Percentiles rank a stretch among this genome's conserved stretches.
phyloP scores from a whole-genome alignment of 2,113 vertebrate genomes.

The Oophaga pumilio region DNA sequence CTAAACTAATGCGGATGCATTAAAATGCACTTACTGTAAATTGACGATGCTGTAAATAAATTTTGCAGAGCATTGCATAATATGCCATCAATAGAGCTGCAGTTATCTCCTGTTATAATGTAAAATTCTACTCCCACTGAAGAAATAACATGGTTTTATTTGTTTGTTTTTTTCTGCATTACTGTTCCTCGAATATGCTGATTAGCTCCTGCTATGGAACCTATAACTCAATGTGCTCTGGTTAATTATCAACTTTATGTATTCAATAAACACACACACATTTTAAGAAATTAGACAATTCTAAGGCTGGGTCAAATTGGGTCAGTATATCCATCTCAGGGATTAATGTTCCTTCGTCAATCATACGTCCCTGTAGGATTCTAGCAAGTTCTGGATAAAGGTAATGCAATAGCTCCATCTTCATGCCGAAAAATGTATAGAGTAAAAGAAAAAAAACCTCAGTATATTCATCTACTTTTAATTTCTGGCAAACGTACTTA shows the following conservation, averaged over 20 bases:
- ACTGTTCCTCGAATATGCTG: background rate
- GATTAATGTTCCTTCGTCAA: background rate
- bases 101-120: background rate
- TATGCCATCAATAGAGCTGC: background rate
- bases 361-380: background rate
- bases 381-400: background rate
- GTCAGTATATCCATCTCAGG: background rate
- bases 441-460: background rate
- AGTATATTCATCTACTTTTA: background rate
- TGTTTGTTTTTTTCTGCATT: background rate
- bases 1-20: background rate
- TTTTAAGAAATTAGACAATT: background rate
- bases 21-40: constrained; percentile 20
- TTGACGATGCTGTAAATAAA: constrained; percentile 32
- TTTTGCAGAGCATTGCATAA: background rate
- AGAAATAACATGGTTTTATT: background rate
- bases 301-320: background rate
- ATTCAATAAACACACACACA: background rate
- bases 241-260: background rate
- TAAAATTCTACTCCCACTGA: constrained; percentile 1
- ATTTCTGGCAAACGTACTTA: background rate
- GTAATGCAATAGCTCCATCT: constrained; percentile 3
- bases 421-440: background rate
- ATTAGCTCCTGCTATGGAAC: background rate
- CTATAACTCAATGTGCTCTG: background rate